Conservation (phyloP, 1,140 invertebrate species). For the Microvelia longipes region DNA sequence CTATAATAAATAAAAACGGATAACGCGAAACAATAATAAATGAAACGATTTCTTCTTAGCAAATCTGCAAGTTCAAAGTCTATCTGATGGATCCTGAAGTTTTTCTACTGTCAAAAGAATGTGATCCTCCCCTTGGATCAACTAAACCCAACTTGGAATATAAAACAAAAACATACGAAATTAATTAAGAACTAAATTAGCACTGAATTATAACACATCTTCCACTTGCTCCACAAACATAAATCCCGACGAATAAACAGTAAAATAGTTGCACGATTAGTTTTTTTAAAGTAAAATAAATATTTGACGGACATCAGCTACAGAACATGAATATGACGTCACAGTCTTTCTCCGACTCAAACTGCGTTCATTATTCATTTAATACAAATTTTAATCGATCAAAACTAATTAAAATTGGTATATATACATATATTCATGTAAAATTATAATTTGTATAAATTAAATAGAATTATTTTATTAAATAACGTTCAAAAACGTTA, state of each 20-base stretch:
- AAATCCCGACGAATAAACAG: not conserved
- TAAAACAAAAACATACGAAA: not conserved
- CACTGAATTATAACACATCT: not conserved
- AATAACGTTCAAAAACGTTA: not conserved
- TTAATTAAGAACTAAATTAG: not conserved
- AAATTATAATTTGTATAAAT: not conserved
- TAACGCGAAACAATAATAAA: not conserved
- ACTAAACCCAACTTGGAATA: not conserved
- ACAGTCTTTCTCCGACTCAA: not conserved
- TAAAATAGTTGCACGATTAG: not conserved
- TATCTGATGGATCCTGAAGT: not conserved
- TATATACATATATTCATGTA: not conserved
- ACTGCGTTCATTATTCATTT: not conserved
- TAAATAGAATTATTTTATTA: not conserved
- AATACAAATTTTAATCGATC: not conserved
- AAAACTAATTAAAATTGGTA: not conserved
- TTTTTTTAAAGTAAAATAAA: not conserved
- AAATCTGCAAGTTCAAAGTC: not conserved
- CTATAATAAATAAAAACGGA: not conserved
- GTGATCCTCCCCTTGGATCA: constrained; percentile 1
- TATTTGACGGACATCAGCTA: not conserved
- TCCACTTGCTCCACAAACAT: not conserved
- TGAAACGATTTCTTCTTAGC: not conserved
- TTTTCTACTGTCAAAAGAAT: not conserved
- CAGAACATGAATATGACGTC: not conserved